phyloP scores from a whole-genome alignment of 2,888 invertebrate species.

The Himalopsyche tibetana region DNA sequence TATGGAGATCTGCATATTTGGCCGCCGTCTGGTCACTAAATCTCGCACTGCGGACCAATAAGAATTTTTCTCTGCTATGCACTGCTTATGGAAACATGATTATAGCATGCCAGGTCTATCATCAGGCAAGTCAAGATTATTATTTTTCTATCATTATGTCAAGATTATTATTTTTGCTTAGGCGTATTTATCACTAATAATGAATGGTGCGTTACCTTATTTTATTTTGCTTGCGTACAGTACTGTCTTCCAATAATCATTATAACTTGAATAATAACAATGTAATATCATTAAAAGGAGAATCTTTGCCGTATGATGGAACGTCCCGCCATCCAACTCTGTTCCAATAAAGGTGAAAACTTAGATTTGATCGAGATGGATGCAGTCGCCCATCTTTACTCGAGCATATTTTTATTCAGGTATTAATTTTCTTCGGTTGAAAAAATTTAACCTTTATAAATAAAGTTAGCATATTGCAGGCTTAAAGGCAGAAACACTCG shows the following conservation, averaged over 20 bases:
- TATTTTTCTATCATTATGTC: background rate
- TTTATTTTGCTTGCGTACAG: background rate
- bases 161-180: slow-evolving; percentile 21
- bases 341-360: slow-evolving; percentile 69
- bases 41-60: slow-evolving; percentile 74
- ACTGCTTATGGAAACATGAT: slow-evolving; percentile 76
- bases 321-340: slow-evolving; percentile 61
- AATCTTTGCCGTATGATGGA: slow-evolving; percentile 68
- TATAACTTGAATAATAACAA: background rate
- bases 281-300: slow-evolving; percentile 38
- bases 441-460: no score
- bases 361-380: slow-evolving; percentile 71
- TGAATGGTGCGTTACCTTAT: background rate
- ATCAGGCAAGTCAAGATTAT: slow-evolving; percentile 68
- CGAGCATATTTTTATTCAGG: slow-evolving; percentile 71
- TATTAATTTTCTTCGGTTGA: slow-evolving; percentile 66
- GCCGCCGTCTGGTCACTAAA: slow-evolving; percentile 79
- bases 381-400: slow-evolving; percentile 70
- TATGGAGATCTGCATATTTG: slow-evolving; percentile 66
- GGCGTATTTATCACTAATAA: background rate
- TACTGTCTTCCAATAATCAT: background rate
- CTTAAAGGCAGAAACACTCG: no score
- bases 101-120: slow-evolving; percentile 67
- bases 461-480: no score
- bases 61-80: slow-evolving; percentile 77